These are phyloP conservation scores for Bombus difficillimus DNA, from an alignment of 1,140 invertebrate genomes.

Conservation along the genomic window DNA sequence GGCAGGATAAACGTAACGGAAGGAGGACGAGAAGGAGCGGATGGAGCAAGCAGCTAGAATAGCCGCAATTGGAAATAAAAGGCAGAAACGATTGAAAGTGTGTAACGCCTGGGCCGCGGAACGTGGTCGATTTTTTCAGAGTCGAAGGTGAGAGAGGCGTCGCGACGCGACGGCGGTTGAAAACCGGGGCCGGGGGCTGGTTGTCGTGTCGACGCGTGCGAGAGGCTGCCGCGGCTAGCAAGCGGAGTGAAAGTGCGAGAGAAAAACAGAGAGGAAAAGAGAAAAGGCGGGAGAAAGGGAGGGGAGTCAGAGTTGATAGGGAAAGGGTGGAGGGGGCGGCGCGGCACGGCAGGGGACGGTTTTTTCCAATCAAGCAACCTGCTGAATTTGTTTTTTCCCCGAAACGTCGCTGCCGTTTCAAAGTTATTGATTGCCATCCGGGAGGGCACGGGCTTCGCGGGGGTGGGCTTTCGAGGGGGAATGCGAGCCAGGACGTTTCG, in stretches of 20 bases:
- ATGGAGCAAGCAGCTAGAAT: neutral
- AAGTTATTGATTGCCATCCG: constrained; percentile 81
- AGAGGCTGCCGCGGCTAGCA: constrained; percentile 4
- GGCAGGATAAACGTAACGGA: no score
- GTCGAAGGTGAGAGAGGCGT: constrained; percentile 44
- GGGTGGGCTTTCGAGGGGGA: constrained; percentile 37
- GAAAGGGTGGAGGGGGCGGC: neutral
- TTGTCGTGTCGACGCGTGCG: constrained; percentile 37
- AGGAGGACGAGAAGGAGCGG: neutral
- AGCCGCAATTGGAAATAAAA: neutral
- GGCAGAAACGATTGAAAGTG: neutral
- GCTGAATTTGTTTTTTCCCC: constrained; percentile 82
- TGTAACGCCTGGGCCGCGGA: constrained; percentile 3
- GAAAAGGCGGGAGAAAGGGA: no score
- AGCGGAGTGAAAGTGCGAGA: neutral
- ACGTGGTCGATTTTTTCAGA: constrained; percentile 30
- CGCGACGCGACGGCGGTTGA: constrained; percentile 26
- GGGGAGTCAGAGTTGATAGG: neutral
- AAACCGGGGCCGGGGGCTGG: constrained; percentile 19
- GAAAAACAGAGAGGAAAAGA: no score
- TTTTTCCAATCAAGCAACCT: constrained; percentile 83
- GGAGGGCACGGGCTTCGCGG: constrained; percentile 48
- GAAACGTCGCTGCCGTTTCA: constrained; percentile 79
- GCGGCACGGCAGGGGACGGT: constrained; percentile 39
- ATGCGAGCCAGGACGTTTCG: constrained; percentile 57